Conservation (phyloP, 2,797 vertebrate genomes). For the Lophotriccus pileatus region DNA sequence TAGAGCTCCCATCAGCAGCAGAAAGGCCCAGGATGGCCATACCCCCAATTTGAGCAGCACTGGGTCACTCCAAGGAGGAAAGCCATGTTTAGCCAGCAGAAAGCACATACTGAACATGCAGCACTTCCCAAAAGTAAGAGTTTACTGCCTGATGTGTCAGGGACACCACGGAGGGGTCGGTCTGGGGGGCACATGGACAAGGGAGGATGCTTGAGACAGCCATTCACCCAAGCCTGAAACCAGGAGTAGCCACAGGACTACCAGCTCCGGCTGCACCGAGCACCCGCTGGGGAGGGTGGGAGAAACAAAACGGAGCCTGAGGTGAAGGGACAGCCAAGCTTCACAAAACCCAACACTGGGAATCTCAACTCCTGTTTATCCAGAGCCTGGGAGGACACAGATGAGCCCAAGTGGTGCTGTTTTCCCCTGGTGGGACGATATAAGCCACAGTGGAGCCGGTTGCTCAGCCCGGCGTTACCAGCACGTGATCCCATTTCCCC, state of each 20-base stretch:
- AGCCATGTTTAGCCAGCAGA: background rate
- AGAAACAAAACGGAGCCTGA: background rate
- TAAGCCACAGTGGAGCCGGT: background rate
- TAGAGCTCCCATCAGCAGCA: background rate
- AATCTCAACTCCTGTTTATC: background rate
- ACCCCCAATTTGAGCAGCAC: background rate
- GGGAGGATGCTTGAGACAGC: background rate
- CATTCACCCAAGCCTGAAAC: background rate
- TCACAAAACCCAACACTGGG: background rate
- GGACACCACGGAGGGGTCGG: fast-evolving
- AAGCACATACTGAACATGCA: fast-evolving
- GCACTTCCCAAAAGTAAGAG: background rate
- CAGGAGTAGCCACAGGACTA: background rate
- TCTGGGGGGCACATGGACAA: background rate
- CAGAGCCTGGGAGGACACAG: background rate
- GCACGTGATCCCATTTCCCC: background rate
- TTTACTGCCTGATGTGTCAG: fast-evolving
- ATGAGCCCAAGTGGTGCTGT: background rate
- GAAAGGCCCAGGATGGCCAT: background rate
- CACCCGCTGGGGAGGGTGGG: fast-evolving
- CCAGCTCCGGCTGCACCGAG: background rate
- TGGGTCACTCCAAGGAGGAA: background rate
- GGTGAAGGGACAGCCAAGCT: background rate
- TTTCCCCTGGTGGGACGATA: background rate
- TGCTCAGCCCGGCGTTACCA: background rate